Base-by-base conservation (phyloP, 2,888 invertebrate species). In the Cheilosia vernalis region DNA sequence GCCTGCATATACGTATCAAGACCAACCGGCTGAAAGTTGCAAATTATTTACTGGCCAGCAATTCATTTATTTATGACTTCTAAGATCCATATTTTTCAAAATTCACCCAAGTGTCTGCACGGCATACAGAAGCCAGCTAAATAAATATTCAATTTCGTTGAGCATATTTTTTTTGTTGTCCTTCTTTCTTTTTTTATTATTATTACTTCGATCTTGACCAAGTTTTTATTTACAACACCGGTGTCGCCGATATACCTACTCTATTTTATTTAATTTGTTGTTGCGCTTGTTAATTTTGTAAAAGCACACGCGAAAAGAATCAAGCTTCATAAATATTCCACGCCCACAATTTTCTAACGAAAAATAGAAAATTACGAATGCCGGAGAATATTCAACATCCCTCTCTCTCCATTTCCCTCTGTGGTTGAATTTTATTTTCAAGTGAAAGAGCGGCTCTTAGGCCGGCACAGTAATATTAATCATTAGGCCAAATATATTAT, bases 171-270 rank as follows among this genome's bases (percentile, higher is more conserved):
- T n/a, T n/a, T n/a, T n/a, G n/a, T n/a, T 33, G 21, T 27, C 30
- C 19, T 24, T 19, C 24, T 13, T 40, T 19, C 15, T 44, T 17
- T 53, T 17, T 63, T 37, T 30, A 27, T 51, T 21, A 40, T 60
- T 42, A 47, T 47, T 60, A 17, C 61, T 74, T 63, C 47, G 74
- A 56, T 74, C 74, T 74, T 81, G 81, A 81, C 81, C 81, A 81
- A 81, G 67, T 69, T 74, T 74, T 67, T 66, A 9, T 53, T 72
- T 55, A 53, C n/a, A 37, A 51, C 51, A 30, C 42, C 40, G 51
- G 37, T 61, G 60, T 37, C 37, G 37, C 13, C 33, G 10, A 37
- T 37, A 13, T 10, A 61, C 2, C 24, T 27, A 56, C 5, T 64
- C n/a, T 13, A 33, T 30, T 44, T 51, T 40, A 51, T 21, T 53